These are phyloP conservation scores for Phymanthus crucifer DNA, from an alignment of 92 coral and sea anemone genomes.

Conservation along the genomic window DNA sequence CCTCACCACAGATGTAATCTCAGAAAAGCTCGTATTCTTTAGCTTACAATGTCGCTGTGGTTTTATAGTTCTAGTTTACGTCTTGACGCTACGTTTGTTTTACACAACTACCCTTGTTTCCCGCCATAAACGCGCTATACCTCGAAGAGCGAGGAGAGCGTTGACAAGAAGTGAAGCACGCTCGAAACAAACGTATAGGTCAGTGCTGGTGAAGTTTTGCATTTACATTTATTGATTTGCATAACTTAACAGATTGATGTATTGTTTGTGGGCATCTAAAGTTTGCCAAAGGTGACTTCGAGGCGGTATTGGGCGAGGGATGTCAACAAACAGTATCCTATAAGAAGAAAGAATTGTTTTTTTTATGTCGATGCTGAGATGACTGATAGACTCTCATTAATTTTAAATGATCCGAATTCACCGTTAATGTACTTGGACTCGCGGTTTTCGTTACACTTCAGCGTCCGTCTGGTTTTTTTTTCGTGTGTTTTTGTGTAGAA, in stretches of 20 bases:
- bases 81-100: neutral
- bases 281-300: neutral
- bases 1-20: neutral
- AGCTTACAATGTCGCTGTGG: neutral
- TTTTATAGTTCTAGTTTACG: neutral
- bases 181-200: neutral
- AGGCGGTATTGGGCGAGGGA: neutral
- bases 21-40: neutral
- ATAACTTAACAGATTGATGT: neutral
- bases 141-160: neutral
- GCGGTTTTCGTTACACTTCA: neutral
- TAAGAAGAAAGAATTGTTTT: neutral
- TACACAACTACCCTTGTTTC: neutral
- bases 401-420: neutral
- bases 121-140: neutral
- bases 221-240: neutral
- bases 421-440: neutral
- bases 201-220: neutral
- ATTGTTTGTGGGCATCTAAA: neutral
- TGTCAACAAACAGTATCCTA: neutral
- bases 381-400: neutral
- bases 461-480: neutral
- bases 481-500: too few species aligned
- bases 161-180: neutral
- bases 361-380: neutral